Percentiles rank a stretch among this genome's conserved stretches.
These are phyloP conservation scores for Patella caerulea DNA, from an alignment of 2,888 invertebrate genomes.

Conservation along the genomic window DNA sequence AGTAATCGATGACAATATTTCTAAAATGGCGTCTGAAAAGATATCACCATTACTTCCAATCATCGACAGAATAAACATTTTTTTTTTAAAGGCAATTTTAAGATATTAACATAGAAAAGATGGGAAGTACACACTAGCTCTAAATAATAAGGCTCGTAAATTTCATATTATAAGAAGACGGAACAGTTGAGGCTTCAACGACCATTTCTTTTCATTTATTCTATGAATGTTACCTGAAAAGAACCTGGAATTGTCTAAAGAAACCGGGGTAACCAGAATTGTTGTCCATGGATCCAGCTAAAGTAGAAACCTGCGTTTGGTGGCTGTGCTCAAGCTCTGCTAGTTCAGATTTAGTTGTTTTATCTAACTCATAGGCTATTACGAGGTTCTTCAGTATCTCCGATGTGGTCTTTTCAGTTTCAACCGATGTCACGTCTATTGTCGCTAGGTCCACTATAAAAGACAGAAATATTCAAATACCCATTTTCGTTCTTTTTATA, in stretches of 20 bases:
- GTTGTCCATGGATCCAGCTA: neutral
- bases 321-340: neutral
- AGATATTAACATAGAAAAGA: neutral
- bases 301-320: neutral
- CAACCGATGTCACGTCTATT: constrained; percentile 85
- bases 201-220: too few species aligned
- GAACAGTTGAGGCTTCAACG: too few species aligned
- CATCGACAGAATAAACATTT: neutral
- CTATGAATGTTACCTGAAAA: too few species aligned
- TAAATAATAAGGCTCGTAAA: too few species aligned
- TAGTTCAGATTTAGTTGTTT: too few species aligned
- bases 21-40: constrained; percentile 53
- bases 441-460: constrained; percentile 82
- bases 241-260: constrained; percentile 41
- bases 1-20: constrained; percentile 60
- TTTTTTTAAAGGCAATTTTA: neutral
- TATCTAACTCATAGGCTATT: constrained; percentile 73
- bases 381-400: constrained; percentile 92
- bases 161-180: too few species aligned
- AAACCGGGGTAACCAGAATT: constrained; percentile 36
- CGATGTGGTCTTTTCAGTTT: constrained; percentile 92
- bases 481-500: neutral
- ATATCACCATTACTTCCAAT: neutral
- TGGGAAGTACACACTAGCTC: neutral
- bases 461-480: constrained; percentile 30